Base-by-base conservation (phyloP, 2,113 vertebrate species). In the Nettapus auritus region DNA sequence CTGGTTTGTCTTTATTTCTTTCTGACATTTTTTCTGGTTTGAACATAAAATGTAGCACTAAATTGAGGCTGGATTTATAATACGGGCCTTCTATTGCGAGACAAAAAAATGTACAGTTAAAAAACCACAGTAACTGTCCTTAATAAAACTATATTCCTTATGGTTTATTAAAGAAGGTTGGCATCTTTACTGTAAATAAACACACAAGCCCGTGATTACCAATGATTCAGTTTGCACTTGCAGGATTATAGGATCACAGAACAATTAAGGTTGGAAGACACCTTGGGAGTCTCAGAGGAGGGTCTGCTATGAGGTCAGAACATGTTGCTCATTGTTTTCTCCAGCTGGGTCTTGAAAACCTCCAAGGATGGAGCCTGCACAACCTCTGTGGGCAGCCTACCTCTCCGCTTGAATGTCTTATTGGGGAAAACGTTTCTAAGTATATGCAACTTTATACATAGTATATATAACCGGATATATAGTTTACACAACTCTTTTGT, bases 1-100 rank as follows among this genome's bases (percentile, higher is more conserved):
- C 88, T 94, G 64, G 46, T 75, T 75, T 90, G 82, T 83, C 90
- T 94, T 91, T 70, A 82, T 89, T 96, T 86, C 79, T 80, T 91
- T 95, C 64, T 70, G 79, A 86, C 33, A 44, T 67, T 90, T 94
- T 94, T 82, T 90, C 57, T 90, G 77, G 33, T 90, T 86, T 93
- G 60, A 88, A 57, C 52, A 78, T 84, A 90, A 94, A 86, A 86
- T 53, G 29, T 23, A 80, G 16, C 22, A 60, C 59, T 63, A 53
- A 78, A 80, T 9, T 77, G 78, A 74, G 33, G 38, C 5, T 87
- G 86, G 34, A 76, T 82, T 90, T 78, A 38, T 78, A 79, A 76
- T 19, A 48, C 1, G 3, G 62, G 48, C 33, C 25, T 88, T 89
- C 46, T 22, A 21, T 38, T 83, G 9, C 18, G 60, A 57, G 52